Evolutionary conservation across 2,888 invertebrate species (phyloP).

Genomic region (Troglohyphantes excavatus): DNA sequence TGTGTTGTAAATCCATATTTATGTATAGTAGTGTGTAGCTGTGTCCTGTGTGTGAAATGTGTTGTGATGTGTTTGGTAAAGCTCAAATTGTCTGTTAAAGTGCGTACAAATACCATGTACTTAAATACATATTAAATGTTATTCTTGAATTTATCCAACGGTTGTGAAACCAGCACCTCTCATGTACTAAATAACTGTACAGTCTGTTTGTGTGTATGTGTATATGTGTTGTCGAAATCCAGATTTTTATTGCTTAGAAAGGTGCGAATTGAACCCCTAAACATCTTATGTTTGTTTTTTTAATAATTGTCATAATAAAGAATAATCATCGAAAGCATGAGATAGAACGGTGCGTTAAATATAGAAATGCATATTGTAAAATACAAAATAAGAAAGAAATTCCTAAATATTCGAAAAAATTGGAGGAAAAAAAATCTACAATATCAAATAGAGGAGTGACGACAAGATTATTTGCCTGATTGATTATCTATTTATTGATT

Average conservation of each 20-base stretch:
- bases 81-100: conserved; percentile 2
- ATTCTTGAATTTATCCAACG: conserved; percentile 10
- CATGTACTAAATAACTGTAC: conserved; percentile 58
- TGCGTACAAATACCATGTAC: background rate
- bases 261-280: background rate
- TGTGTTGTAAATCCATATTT: background rate
- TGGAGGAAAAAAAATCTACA: too few relatives aligned
- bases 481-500: too few relatives aligned
- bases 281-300: too few relatives aligned
- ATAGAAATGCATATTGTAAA: too few relatives aligned
- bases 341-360: too few relatives aligned
- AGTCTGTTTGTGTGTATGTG: conserved; percentile 10
- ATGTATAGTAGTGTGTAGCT: background rate
- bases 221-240: background rate
- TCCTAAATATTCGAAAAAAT: too few relatives aligned
- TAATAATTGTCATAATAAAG: too few relatives aligned
- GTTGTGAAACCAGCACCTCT: conserved; percentile 56
- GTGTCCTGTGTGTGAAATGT: conserved; percentile 23
- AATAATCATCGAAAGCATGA: too few relatives aligned
- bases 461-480: too few relatives aligned
- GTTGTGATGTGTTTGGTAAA: conserved; percentile 11
- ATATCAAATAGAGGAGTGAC: too few relatives aligned
- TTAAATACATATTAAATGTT: background rate
- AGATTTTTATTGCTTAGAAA: background rate
- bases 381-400: too few relatives aligned